phyloP scores from a whole-genome alignment of 1,140 invertebrate genomes.

The Drosophila willistoni region DNA sequence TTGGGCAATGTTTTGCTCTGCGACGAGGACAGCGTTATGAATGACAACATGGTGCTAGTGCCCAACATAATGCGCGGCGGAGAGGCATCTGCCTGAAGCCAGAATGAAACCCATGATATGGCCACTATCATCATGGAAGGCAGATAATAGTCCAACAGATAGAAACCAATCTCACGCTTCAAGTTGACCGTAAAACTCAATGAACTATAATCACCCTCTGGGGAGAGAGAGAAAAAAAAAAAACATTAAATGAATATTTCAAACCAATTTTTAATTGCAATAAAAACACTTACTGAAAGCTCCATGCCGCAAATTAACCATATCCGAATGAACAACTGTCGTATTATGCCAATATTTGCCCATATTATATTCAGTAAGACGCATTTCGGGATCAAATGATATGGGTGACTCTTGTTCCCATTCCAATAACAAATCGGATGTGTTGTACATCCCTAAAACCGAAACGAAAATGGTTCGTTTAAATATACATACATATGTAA shows the following conservation, averaged over 20 bases:
- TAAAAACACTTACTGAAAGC: conserved; percentile 85
- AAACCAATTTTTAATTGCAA: too few species aligned
- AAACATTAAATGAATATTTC: too few species aligned
- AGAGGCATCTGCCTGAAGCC: conserved; percentile 93
- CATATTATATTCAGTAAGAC: conserved; percentile 91
- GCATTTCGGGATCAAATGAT: conserved; percentile 89
- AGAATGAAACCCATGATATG: conserved; percentile 96
- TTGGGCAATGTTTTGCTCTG: conserved; percentile 91
- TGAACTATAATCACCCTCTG: conserved; percentile 92
- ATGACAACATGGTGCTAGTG: conserved; percentile 94
- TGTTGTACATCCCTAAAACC: conserved; percentile 89
- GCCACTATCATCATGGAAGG: conserved; percentile 94
- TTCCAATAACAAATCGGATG: conserved; percentile 88
- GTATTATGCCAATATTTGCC: conserved; percentile 88
- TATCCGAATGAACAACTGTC: conserved; percentile 85
- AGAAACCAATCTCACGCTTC: conserved; percentile 92
- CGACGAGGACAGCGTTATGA: conserved; percentile 92
- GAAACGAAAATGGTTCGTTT: neutral
- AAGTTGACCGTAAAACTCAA: conserved; percentile 91
- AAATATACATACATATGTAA: too few species aligned
- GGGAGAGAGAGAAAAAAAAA: neutral
- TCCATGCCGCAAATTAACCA: conserved; percentile 85
- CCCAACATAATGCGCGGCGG: conserved; percentile 91
- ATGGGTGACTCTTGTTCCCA: conserved; percentile 91
- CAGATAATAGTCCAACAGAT: conserved; percentile 94